A percentile compares a stretch with the other conserved stretches of the same genome.
Evolutionary conservation across 2,113 vertebrate genomes (phyloP).

Genomic region (Oenanthe melanoleuca): DNA sequence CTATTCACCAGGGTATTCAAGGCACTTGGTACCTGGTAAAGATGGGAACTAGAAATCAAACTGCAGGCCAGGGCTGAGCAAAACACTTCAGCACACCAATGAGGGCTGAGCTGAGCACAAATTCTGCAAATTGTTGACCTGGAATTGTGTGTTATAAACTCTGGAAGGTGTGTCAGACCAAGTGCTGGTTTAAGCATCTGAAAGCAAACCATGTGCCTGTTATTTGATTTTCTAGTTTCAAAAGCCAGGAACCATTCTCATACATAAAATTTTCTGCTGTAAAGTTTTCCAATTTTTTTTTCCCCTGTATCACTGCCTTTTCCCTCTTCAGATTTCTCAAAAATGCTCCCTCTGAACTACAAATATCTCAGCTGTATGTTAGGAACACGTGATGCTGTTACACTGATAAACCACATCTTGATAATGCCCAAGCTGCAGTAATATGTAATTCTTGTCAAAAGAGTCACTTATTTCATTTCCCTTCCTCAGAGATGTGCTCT

Average conservation of each 20-base stretch:
- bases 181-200: neutral
- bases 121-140: neutral
- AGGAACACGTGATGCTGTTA: neutral
- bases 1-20: slow-evolving; percentile 38
- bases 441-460: slow-evolving; percentile 37
- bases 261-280: neutral
- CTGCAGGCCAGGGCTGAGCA: slow-evolving; percentile 1
- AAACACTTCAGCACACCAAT: neutral
- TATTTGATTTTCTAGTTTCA: neutral
- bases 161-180: neutral
- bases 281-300: neutral
- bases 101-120: neutral
- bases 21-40: slow-evolving; percentile 50
- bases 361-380: neutral
- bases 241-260: neutral
- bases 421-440: slow-evolving; percentile 6
- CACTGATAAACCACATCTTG: slow-evolving; percentile 8
- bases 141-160: neutral
- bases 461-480: slow-evolving; percentile 46
- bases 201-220: fast-evolving
- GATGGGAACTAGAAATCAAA: slow-evolving; percentile 14
- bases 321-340: neutral
- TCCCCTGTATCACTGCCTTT: neutral
- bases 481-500: slow-evolving; percentile 29
- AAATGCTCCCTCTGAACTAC: neutral